Percentiles rank a stretch among this genome's conserved stretches.
Conservation (phyloP, 2,888 invertebrate species). For the Xestoiulus laeticollis region DNA sequence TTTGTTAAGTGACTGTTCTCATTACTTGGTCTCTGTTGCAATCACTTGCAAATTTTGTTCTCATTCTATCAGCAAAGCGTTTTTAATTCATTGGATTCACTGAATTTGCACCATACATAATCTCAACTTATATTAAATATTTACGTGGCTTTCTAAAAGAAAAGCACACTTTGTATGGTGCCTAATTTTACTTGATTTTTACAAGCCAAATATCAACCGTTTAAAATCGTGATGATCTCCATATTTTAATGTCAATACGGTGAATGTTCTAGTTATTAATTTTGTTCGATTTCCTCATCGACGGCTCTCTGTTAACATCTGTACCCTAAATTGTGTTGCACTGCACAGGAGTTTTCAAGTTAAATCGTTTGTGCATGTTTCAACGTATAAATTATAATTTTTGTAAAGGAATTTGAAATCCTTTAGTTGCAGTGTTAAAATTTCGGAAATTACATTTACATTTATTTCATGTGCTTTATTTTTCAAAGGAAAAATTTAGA, state of each 20-base stretch:
- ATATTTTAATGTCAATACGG: constrained; percentile 16
- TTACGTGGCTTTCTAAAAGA: not conserved
- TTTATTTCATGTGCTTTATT: not conserved
- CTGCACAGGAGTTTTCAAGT: constrained; percentile 17
- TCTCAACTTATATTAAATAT: not conserved
- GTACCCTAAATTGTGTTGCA: not conserved
- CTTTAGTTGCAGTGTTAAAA: not conserved
- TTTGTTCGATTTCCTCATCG: not conserved
- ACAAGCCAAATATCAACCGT: not conserved
- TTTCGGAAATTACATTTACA: not conserved
- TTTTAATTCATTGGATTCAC: not conserved
- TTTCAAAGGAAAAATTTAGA: not conserved
- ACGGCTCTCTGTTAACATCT: constrained; percentile 11
- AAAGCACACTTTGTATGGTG: not conserved
- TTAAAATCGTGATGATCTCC: not conserved
- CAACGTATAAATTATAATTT: not conserved
- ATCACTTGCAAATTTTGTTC: too few species aligned
- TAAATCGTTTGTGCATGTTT: constrained; percentile 27
- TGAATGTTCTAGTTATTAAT: constrained; percentile 23
- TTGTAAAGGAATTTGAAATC: not conserved
- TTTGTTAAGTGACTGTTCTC: too few species aligned
- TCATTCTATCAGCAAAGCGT: not conserved
- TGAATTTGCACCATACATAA: not conserved
- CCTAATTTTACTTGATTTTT: not conserved
- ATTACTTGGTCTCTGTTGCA: too few species aligned